Percentiles rank a stretch among this genome's conserved stretches.
Evolutionary conservation across 2,797 vertebrate species (phyloP).

Genomic region (Falco peregrinus): DNA sequence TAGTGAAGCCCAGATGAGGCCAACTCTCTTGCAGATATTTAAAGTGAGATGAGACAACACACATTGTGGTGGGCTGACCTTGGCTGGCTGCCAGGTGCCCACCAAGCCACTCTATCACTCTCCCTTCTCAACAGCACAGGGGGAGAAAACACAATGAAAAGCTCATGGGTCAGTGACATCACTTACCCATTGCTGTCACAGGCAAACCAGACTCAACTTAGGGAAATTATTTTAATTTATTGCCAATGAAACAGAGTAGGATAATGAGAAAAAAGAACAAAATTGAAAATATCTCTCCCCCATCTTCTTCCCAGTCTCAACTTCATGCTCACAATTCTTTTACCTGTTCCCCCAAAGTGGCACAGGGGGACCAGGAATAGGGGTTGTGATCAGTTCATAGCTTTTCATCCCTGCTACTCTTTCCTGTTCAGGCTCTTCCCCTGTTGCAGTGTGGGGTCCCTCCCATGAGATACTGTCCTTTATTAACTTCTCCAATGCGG

Average conservation of each 20-base stretch:
- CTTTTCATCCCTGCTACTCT: not conserved
- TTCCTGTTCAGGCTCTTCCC: rapidly evolving
- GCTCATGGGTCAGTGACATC: not conserved
- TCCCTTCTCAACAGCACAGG: not conserved
- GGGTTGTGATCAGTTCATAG: not conserved
- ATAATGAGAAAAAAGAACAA: not conserved
- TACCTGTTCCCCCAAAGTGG: not conserved
- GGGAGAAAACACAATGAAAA: not conserved
- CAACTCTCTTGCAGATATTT: not conserved
- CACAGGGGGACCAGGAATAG: rapidly evolving
- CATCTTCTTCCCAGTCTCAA: not conserved
- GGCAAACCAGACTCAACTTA: rapidly evolving
- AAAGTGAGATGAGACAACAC: not conserved
- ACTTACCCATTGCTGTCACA: not conserved
- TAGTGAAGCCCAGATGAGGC: not conserved
- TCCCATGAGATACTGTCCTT: not conserved
- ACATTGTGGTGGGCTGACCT: not conserved
- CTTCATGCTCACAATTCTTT: not conserved
- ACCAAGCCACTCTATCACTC: not conserved
- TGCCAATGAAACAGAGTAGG: not conserved
- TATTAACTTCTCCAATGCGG: rapidly evolving
- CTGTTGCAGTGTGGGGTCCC: rapidly evolving
- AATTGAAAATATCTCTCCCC: rapidly evolving
- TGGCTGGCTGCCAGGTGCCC: not conserved
- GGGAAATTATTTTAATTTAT: not conserved